These are phyloP conservation scores for Dichetophora obliterata DNA, from an alignment of 2,888 invertebrate species.

Conservation along the genomic window DNA sequence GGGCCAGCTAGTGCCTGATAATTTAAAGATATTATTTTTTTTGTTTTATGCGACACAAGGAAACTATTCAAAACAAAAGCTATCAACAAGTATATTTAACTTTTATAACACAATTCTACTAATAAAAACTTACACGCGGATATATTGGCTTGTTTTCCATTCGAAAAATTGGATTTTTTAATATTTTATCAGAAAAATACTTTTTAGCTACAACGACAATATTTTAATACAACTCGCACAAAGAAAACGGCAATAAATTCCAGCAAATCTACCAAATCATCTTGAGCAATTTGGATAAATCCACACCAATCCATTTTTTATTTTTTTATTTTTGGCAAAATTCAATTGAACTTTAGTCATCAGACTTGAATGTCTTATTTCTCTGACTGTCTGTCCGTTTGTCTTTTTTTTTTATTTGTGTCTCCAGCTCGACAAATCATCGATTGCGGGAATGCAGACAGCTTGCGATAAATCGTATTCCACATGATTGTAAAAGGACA, in stretches of 20 bases:
- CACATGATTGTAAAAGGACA: constrained; percentile 37
- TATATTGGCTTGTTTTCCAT: no score
- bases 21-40: no score
- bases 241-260: background rate
- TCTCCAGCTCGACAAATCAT: constrained; percentile 24
- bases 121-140: no score
- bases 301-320: background rate
- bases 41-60: no score
- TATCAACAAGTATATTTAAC: no score
- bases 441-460: constrained; percentile 42
- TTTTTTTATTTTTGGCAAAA: background rate
- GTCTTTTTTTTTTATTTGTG: background rate
- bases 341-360: constrained; percentile 28
- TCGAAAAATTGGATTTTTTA: no score
- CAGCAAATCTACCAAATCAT: constrained; percentile 17
- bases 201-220: background rate
- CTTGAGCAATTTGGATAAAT: background rate
- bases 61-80: no score
- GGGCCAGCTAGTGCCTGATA: no score
- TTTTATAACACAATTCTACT: no score
- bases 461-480: constrained; percentile 45
- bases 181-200: background rate
- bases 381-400: constrained; percentile 3
- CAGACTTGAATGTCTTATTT: constrained; percentile 15
- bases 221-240: background rate